These are phyloP conservation scores for Chrysochloris asiatica DNA, from an alignment of 2,113 vertebrate genomes.

Conservation along the genomic window DNA sequence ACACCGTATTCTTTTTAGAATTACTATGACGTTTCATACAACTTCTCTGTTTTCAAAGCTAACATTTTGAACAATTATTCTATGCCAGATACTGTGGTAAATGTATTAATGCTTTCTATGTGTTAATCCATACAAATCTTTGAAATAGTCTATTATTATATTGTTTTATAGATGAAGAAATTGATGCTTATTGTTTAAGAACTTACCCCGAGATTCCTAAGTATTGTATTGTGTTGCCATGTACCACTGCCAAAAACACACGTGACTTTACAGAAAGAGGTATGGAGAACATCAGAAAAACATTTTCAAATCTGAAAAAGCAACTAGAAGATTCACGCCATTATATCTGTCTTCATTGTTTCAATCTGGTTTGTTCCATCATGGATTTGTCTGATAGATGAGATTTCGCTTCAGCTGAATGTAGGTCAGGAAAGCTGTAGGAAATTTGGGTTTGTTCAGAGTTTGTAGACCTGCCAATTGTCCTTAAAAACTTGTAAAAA, in stretches of 20 bases:
- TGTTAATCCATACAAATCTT: not conserved
- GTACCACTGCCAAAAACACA: not conserved
- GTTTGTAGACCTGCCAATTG: not conserved
- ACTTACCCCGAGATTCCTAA: not conserved
- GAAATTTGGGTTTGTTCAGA: slow-evolving; percentile 27
- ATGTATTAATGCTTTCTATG: not conserved
- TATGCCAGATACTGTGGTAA: not conserved
- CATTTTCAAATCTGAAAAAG: not conserved
- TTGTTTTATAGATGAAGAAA: slow-evolving; percentile 9
- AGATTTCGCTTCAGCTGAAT: not conserved
- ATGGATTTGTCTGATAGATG: not conserved
- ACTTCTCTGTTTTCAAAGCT: not conserved
- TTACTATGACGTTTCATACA: not conserved
- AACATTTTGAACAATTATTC: not conserved
- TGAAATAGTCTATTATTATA: not conserved
- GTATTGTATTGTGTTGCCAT: not conserved
- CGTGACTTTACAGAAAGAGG: not conserved
- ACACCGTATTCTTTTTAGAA: not conserved
- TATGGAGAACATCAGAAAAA: not conserved
- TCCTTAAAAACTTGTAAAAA: slow-evolving; percentile 34
- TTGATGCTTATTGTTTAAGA: not conserved
- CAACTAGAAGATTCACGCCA: not conserved
- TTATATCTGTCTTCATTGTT: not conserved
- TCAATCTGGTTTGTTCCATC: no score
- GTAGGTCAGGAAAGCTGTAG: not conserved